A percentile compares a stretch with the other conserved stretches of the same genome.
phyloP scores from a whole-genome alignment of 2,113 vertebrate genomes.

The Pristiophorus japonicus region DNA sequence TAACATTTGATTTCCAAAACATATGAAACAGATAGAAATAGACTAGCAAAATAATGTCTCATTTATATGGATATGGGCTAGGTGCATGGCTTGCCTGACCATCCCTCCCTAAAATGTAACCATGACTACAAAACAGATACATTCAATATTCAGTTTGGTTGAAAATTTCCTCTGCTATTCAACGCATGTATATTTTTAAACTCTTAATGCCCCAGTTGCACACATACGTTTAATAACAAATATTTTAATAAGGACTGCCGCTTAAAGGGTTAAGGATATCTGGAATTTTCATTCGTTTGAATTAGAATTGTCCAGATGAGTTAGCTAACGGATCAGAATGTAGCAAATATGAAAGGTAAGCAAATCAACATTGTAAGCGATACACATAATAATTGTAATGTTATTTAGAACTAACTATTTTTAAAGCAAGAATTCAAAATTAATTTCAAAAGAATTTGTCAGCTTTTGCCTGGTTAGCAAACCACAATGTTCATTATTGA shows the following conservation, averaged over 20 bases:
- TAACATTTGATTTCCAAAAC: background rate
- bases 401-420: no score
- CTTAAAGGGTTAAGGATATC: background rate
- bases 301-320: background rate
- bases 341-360: background rate
- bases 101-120: background rate
- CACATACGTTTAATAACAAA: background rate
- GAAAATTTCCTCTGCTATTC: background rate
- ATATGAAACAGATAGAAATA: background rate
- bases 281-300: background rate
- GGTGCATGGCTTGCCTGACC: background rate
- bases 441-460: no score
- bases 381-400: background rate
- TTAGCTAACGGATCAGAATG: background rate
- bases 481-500: background rate
- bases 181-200: background rate
- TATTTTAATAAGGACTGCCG: background rate
- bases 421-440: background rate
- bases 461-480: background rate
- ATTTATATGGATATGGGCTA: background rate
- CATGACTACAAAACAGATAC: background rate
- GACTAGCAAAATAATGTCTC: background rate
- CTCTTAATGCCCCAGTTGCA: background rate
- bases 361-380: background rate
- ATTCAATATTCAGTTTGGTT: background rate